Evolutionary conservation across 2,113 vertebrate genomes (phyloP).

Genomic region (Thomomys bottae): DNA sequence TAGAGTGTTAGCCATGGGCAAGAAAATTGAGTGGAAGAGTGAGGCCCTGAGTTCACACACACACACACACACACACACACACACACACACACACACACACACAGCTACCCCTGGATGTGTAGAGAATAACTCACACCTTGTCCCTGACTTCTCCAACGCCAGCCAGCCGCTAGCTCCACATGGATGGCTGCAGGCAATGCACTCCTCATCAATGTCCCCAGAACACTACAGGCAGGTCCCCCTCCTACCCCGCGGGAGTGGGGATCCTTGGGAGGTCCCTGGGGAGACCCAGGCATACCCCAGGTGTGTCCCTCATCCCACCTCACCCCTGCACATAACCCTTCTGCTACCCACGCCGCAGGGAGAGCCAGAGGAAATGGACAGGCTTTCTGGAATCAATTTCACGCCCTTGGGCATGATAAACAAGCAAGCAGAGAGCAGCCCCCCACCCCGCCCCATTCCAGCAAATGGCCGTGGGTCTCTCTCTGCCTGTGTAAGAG

Average conservation of each 20-base stretch:
- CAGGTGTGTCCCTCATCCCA: neutral
- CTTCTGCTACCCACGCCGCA: neutral
- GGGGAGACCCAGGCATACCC: neutral
- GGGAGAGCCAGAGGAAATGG: conserved; percentile 48
- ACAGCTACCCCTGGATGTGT: neutral
- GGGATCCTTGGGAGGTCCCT: neutral
- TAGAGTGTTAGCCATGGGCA: too few species aligned
- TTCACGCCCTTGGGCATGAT: conserved; percentile 51
- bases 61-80: too few species aligned
- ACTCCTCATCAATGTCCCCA: neutral
- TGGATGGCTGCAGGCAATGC: neutral
- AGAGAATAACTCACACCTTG: neutral
- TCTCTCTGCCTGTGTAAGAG: neutral
- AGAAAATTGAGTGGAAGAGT: too few species aligned
- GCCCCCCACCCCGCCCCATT: neutral
- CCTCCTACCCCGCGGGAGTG: neutral
- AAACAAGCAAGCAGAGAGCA: conserved; percentile 44
- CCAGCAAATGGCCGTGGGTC: conserved; percentile 47
- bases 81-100: neutral
- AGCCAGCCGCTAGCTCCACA: neutral
- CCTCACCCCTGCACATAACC: neutral
- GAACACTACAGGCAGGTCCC: neutral
- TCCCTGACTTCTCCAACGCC: neutral
- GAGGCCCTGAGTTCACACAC: too few species aligned
- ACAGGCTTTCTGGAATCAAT: conserved; percentile 56